Evolutionary conservation across 1,140 invertebrate genomes (phyloP).

Genomic region (Centruroides sculpturatus): DNA sequence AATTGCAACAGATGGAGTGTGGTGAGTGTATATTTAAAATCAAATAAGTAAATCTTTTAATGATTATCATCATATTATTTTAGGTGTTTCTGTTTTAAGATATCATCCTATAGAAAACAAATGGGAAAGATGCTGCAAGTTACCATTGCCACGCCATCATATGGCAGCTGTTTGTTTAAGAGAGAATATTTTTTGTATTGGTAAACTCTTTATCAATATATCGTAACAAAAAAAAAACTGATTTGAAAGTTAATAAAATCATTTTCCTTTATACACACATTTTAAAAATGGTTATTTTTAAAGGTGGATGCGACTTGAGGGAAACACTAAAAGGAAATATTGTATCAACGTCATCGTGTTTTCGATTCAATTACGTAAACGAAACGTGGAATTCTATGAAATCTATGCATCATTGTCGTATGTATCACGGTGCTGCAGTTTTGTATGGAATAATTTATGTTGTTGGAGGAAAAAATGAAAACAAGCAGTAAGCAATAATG

Average conservation of each 20-base stretch:
- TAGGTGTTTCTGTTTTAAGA: background rate
- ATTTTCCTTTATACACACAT: no score
- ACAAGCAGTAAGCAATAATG: background rate
- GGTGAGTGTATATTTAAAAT: no score
- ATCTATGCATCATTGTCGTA: background rate
- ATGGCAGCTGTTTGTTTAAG: background rate
- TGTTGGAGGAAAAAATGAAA: conserved; percentile 1
- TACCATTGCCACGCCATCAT: background rate
- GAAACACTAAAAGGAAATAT: background rate
- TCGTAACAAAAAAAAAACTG: no score
- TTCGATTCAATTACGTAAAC: background rate
- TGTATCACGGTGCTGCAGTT: background rate
- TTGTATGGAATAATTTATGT: background rate
- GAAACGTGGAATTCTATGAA: background rate
- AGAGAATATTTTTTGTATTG: background rate
- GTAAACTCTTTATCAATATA: background rate
- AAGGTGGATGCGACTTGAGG: background rate
- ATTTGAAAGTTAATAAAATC: no score
- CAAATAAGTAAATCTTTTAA: no score
- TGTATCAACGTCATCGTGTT: background rate
- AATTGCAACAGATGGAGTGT: no score
- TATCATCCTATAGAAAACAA: background rate
- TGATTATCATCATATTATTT: background rate
- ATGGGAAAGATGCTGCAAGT: background rate
- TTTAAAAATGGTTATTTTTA: background rate